Evolutionary conservation across 2,888 invertebrate species (phyloP).

Genomic region (Eupithecia abbreviata): DNA sequence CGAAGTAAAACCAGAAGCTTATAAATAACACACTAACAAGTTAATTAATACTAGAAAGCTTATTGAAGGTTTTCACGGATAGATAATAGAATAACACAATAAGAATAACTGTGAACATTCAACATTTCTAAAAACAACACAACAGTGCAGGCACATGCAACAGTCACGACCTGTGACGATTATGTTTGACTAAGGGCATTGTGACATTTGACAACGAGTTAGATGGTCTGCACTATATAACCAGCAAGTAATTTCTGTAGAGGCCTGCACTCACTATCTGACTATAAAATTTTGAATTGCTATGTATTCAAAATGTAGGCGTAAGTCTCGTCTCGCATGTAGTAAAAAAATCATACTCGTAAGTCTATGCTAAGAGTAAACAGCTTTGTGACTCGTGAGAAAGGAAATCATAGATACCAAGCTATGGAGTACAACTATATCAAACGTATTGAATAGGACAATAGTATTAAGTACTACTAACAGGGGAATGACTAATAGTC

Average conservation of each 20-base stretch:
- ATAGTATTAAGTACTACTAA: conserved; percentile 2
- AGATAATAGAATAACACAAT: no score
- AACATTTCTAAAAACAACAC: no score
- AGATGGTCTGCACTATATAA: no score
- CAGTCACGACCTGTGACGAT: no score
- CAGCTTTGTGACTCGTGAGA: background rate
- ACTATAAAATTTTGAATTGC: background rate
- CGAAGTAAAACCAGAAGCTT: no score
- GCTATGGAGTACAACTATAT: background rate
- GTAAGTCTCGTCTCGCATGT: background rate
- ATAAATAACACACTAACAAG: no score
- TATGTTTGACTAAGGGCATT: background rate
- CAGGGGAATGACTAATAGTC: conserved; percentile 21
- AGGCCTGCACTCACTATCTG: background rate
- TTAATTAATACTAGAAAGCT: no score
- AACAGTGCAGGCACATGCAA: no score
- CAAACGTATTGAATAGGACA: conserved; percentile 3
- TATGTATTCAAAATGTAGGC: background rate
- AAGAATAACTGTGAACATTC: no score
- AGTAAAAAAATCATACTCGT: no score
- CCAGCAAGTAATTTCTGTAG: background rate
- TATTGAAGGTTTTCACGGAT: no score
- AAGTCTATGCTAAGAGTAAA: background rate
- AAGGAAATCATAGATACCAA: background rate
- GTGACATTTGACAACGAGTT: background rate